A percentile compares a stretch with the other conserved stretches of the same genome.
Conservation (phyloP, 2,113 vertebrate species). For the Capreolus pygargus region DNA sequence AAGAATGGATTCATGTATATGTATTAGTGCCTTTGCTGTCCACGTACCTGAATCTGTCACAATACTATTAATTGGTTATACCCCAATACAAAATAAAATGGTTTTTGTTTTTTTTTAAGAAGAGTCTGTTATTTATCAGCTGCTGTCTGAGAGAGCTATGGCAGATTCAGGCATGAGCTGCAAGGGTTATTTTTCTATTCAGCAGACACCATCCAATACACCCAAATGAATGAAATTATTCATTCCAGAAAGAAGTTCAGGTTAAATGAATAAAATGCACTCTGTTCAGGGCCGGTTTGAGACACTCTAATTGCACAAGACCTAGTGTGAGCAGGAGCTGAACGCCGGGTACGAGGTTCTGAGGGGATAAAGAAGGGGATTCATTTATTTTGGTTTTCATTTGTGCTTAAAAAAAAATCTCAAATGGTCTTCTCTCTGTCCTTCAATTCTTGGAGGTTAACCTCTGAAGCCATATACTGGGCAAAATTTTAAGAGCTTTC, state of each 20-base stretch:
- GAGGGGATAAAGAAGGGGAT: background rate
- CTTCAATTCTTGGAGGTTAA: background rate
- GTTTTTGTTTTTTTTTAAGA: background rate
- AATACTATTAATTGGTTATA: background rate
- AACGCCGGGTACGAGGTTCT: background rate
- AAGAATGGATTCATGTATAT: background rate
- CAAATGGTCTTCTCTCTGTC: background rate
- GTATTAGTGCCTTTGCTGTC: background rate
- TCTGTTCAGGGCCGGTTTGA: background rate
- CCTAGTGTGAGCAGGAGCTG: background rate
- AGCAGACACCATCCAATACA: background rate
- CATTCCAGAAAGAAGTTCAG: background rate
- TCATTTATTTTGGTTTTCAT: slow-evolving; percentile 18
- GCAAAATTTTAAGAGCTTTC: slow-evolving; percentile 14
- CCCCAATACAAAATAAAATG: background rate
- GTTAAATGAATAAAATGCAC: slow-evolving; percentile 4
- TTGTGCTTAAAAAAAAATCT: background rate
- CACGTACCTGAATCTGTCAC: background rate
- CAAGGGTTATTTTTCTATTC: background rate
- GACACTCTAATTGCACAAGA: background rate
- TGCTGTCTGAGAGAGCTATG: background rate
- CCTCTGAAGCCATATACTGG: background rate
- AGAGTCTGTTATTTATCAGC: background rate
- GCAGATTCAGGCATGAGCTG: background rate
- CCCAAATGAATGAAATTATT: background rate